A percentile compares a stretch with the other conserved stretches of the same genome.
Conservation (phyloP, 92 coral and sea anemone species). For the Palythoa caribaeorum region DNA sequence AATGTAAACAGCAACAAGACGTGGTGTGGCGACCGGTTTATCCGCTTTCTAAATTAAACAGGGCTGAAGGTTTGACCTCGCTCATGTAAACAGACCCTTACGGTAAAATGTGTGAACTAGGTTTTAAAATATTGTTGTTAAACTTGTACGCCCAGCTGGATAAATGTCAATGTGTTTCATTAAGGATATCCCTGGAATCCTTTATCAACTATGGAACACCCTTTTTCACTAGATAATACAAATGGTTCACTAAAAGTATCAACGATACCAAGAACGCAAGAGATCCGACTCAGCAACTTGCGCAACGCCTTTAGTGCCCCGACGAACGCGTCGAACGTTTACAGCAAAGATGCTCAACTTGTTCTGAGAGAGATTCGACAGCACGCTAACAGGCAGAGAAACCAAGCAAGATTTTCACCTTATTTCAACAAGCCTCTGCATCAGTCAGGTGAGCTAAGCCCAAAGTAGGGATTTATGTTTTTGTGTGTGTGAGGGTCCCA, state of each 20-base stretch:
- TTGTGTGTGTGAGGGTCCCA: too few species aligned
- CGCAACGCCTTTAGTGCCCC: constrained; percentile 7
- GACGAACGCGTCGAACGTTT: constrained; percentile 21
- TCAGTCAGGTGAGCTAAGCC: neutral
- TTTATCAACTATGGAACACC: constrained; percentile 3
- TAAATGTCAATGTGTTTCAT: too few species aligned
- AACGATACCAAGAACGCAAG: neutral
- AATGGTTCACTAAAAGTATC: neutral
- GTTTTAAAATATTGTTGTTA: neutral
- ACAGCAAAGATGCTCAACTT: constrained; percentile 74
- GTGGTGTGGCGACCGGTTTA: too few species aligned
- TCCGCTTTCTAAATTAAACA: too few species aligned
- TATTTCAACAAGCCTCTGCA: constrained; percentile 6
- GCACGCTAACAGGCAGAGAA: constrained; percentile 20
- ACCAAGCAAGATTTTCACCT: neutral
- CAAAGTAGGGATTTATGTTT: too few species aligned
- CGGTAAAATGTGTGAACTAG: neutral
- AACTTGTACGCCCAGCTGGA: neutral
- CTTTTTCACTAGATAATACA: neutral
- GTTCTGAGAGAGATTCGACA: constrained; percentile 78
- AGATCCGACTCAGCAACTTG: constrained; percentile 5
- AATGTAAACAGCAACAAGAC: too few species aligned
- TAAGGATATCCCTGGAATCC: neutral
- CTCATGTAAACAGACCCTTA: too few species aligned
- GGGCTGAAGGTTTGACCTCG: too few species aligned